These are phyloP conservation scores for Muscicapa striata DNA, from an alignment of 2,797 vertebrate species.

Conservation along the genomic window DNA sequence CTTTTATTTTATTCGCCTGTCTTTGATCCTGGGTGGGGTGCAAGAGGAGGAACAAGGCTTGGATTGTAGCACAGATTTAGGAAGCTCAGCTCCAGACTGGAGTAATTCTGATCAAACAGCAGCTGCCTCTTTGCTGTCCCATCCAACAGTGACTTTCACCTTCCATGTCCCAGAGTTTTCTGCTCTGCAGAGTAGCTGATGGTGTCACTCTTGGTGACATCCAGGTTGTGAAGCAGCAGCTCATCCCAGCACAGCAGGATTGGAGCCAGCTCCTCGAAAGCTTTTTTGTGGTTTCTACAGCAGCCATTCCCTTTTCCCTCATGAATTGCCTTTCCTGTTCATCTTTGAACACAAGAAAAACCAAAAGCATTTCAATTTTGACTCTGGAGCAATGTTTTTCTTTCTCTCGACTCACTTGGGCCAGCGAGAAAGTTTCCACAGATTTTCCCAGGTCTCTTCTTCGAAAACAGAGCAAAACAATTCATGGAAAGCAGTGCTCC, in stretches of 20 bases:
- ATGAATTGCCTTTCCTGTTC: slow-evolving; percentile 9
- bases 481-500: not conserved
- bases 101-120: not conserved
- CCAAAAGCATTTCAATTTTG: not conserved
- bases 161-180: not conserved
- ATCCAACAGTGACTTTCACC: not conserved
- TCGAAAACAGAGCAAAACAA: not conserved
- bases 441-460: slow-evolving; percentile 17
- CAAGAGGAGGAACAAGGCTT: not conserved
- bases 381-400: not conserved
- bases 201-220: not conserved
- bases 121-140: not conserved
- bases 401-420: not conserved
- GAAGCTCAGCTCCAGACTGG: not conserved
- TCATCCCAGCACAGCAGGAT: not conserved
- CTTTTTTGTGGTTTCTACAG: slow-evolving; percentile 23
- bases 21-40: not conserved
- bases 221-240: not conserved
- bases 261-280: slow-evolving; percentile 32
- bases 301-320: not conserved
- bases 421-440: slow-evolving; percentile 12
- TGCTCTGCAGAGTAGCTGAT: not conserved
- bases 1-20: not conserved
- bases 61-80: not conserved
- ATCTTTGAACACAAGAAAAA: not conserved